Evolutionary conservation across 2,797 vertebrate species (phyloP), one percentile per base, ranked within the genome.

Genomic region (Hyperoplus immaculatus): DNA sequence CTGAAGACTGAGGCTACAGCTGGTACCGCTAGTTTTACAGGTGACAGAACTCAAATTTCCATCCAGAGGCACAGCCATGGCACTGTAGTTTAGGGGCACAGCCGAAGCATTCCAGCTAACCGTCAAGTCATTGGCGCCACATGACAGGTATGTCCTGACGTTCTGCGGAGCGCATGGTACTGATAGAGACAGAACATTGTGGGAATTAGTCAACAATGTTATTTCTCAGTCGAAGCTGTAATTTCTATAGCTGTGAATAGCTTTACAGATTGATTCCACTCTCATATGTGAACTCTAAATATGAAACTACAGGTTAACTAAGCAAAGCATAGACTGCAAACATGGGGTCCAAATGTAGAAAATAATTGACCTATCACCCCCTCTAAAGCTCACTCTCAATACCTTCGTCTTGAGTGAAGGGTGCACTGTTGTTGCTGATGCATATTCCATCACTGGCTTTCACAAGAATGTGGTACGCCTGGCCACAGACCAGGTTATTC

Each of bases 141-240:
- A 95, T 1, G 42, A 4, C 36, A 91, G 76, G 12, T 55, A 13
- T 38, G 87, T 85, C 8, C 5, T 77, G 66, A 94, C 16, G 57
- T 90, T 91, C 39, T 41, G 21, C 5, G 92, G 92, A 73, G 89
- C 15, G 39, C 94, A 95, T 0, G 92, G 94, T 2, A 88, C 94
- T 95, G 13, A 59, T 1, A 69, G 60, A 75, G 41, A 85, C 43
- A 82, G 11, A 69, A 45, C 42, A 70, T 14, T 6, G 49, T 13
- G 8, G 55, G 11, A 71, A 56, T 53, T 9, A 62, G 46, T 47
- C 18, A 59, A 10, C 61, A 60, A 59, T 14, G 6, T 1, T 42
- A 11, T 29, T 13, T 15, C 39, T 43, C n/a, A 50, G n/a, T 18
- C 21, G 59, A 41, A 60, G 45, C 4, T 36, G 15, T 0, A 49